These are phyloP conservation scores for Dorcus hopei DNA, from an alignment of 2,888 invertebrate genomes.

Conservation along the genomic window DNA sequence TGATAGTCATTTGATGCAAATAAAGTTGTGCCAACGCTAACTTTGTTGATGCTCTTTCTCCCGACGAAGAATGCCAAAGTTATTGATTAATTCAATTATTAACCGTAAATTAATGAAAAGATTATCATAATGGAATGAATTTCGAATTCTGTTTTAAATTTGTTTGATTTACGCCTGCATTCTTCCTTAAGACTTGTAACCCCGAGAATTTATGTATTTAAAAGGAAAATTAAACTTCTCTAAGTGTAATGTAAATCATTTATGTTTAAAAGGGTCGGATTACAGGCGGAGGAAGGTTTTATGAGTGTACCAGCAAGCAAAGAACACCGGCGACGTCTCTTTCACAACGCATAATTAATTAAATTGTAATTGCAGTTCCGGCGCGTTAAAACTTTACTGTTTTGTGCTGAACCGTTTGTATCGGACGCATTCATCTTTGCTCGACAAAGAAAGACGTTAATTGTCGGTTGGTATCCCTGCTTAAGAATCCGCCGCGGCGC, in stretches of 20 bases:
- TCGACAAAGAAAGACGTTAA: slow-evolving; percentile 49
- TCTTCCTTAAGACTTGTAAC: too few relatives aligned
- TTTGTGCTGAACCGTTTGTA: slow-evolving; percentile 44
- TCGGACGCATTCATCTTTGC: slow-evolving; percentile 50
- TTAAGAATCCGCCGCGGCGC: not conserved
- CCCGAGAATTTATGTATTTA: not conserved
- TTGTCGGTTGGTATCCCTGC: slow-evolving; percentile 27
- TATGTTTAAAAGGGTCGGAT: slow-evolving; percentile 11
- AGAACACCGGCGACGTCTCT: slow-evolving; percentile 20
- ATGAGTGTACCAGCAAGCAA: not conserved
- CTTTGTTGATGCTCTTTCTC: too few relatives aligned
- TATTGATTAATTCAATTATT: too few relatives aligned
- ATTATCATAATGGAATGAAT: too few relatives aligned
- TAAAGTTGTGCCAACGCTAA: too few relatives aligned
- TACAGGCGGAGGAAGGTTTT: not conserved
- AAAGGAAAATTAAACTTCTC: slow-evolving; percentile 26
- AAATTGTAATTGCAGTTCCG: slow-evolving; percentile 50
- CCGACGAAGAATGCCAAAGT: too few relatives aligned
- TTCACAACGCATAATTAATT: slow-evolving; percentile 52
- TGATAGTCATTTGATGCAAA: too few relatives aligned
- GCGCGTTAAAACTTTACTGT: slow-evolving; percentile 46
- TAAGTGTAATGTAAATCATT: slow-evolving; percentile 35
- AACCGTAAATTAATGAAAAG: too few relatives aligned
- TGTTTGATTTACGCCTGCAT: too few relatives aligned
- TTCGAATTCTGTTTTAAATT: too few relatives aligned